Conservation (phyloP, 1,140 invertebrate species). For the Drosophila bifasciata region DNA sequence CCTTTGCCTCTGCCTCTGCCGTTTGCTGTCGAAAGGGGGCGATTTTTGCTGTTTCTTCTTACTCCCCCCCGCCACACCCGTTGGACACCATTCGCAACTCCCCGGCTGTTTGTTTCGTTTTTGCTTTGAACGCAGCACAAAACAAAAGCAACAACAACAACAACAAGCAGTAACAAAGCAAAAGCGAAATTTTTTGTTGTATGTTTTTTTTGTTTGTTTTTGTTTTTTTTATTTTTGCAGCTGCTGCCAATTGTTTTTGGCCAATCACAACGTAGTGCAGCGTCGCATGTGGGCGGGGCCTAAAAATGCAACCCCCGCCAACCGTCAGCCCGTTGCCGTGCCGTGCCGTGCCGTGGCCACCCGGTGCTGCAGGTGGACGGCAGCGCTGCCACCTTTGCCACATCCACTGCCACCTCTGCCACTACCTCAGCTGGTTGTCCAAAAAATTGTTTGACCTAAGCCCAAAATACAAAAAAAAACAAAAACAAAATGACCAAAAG, state of each 20-base stretch:
- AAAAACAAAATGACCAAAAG: slow-evolving; percentile 21
- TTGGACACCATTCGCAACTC: neutral
- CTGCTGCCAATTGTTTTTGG: slow-evolving; percentile 82
- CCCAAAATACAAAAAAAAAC: slow-evolving; percentile 5
- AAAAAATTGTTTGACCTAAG: slow-evolving; percentile 36
- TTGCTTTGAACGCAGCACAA: slow-evolving; percentile 38
- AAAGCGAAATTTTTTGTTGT: slow-evolving; percentile 28
- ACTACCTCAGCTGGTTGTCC: slow-evolving; percentile 39
- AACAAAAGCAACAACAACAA: slow-evolving; percentile 23
- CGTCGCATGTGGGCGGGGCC: slow-evolving; percentile 83
- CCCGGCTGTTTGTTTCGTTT: slow-evolving; percentile 51
- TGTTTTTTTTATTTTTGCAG: slow-evolving; percentile 71
- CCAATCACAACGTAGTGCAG: slow-evolving; percentile 83
- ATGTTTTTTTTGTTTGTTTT: slow-evolving; percentile 46
- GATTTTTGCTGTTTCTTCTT: slow-evolving; percentile 60
- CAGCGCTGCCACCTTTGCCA: slow-evolving; percentile 27
- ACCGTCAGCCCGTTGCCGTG: slow-evolving; percentile 5
- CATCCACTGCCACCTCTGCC: too few species aligned
- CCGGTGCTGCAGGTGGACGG: slow-evolving; percentile 51
- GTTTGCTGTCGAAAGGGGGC: slow-evolving; percentile 63
- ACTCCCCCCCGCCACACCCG: neutral
- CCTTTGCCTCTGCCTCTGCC: slow-evolving; percentile 21
- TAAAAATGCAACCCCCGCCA: slow-evolving; percentile 83
- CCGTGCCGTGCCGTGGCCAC: slow-evolving; percentile 13
- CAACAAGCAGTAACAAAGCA: too few species aligned